Conservation (phyloP, 2,113 vertebrate genomes). For the Hippocampus abdominalis region DNA sequence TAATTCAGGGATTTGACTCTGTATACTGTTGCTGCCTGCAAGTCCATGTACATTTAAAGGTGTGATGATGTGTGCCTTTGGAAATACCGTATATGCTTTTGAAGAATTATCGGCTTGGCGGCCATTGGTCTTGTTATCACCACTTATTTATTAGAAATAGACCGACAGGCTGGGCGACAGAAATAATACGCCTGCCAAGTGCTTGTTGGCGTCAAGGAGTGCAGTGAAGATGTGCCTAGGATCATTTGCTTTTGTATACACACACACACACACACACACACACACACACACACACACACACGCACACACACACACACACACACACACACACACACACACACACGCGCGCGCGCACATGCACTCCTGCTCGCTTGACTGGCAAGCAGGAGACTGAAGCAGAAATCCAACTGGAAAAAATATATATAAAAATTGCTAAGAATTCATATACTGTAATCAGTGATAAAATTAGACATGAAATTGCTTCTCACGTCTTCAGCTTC, state of each 20-base stretch:
- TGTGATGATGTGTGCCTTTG: conserved; percentile 2
- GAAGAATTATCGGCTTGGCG: conserved; percentile 9
- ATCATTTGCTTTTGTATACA: background rate
- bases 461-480: background rate
- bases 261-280: background rate
- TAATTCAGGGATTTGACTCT: background rate
- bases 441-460: background rate
- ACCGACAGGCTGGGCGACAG: background rate
- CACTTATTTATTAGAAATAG: background rate
- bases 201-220: background rate
- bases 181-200: background rate
- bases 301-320: background rate
- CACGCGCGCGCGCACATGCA: background rate
- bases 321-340: background rate
- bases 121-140: conserved; percentile 8
- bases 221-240: background rate
- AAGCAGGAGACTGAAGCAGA: background rate
- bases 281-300: background rate
- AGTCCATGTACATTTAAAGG: conserved; percentile 7
- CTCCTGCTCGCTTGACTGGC: background rate
- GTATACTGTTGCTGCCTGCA: background rate
- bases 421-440: background rate
- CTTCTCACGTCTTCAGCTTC: background rate
- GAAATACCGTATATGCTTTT: background rate
- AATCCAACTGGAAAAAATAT: background rate